Percentiles rank a stretch among this genome's conserved stretches.
Evolutionary conservation across 2,888 invertebrate species (phyloP).

Genomic region (Cepaea hortensis): DNA sequence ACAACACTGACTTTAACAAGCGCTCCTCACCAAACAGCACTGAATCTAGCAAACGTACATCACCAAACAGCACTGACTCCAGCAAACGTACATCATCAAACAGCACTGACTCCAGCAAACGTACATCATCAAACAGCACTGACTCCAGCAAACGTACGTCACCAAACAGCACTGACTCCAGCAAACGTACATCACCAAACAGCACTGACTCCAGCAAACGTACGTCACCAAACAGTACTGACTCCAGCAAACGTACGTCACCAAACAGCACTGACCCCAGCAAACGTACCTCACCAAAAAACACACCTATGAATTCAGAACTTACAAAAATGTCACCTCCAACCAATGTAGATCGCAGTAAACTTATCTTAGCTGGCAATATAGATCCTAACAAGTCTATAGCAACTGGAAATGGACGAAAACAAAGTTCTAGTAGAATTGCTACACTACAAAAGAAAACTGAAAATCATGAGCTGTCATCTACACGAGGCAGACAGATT

Average conservation of each 20-base stretch:
- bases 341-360: neutral
- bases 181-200: neutral
- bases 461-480: conserved; percentile 51
- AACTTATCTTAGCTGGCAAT: neutral
- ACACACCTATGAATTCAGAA: neutral
- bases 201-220: neutral
- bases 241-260: neutral
- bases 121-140: neutral
- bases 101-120: neutral
- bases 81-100: neutral
- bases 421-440: conserved; percentile 82
- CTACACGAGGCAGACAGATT: conserved; percentile 32
- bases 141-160: neutral
- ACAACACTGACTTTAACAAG: neutral
- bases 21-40: neutral
- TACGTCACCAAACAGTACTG: neutral
- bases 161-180: neutral
- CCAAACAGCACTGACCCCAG: neutral
- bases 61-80: neutral
- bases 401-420: conserved; percentile 32
- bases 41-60: neutral
- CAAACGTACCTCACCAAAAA: neutral
- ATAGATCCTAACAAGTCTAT: conserved; percentile 12
- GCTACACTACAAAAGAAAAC: conserved; percentile 88
- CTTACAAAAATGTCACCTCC: neutral